Base-by-base conservation (phyloP, 2,797 vertebrate genomes). In the Cuculus canorus region DNA sequence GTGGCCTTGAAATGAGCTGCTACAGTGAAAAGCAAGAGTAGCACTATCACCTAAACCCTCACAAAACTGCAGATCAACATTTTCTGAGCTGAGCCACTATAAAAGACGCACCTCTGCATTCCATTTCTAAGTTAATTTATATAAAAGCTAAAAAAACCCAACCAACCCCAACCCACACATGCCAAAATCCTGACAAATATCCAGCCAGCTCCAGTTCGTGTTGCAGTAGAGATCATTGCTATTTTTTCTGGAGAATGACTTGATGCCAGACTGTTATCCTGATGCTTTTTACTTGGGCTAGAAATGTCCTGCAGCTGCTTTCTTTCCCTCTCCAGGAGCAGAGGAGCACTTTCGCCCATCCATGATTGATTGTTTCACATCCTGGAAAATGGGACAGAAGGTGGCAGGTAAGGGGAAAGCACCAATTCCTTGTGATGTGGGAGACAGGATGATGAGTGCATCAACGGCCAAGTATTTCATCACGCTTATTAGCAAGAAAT, bases 91-190 rank as follows among this genome's bases (percentile, higher is more conserved):
- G 11, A 89, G 52, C 68, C 17, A 13, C 88, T 56, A 39, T 45
- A 70, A 72, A 81, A 76, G 43, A 61, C 61, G 66, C 64, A 86
- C 53, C 81, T 92, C 86, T 96, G 77, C 82, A 82, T 86, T 95
- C 90, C 64, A 93, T 92, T 88, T 91, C 79, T 91, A 86, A 88
- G 92, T 94, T 94, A 91, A 94, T 97, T 92, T 90, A 23, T 91
- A 45, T 87, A 94, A 95, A 96, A 92, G 88, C 75, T 89, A 83
- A 92, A 86, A 35, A 75, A 65, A 0, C 24, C n/a, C 65, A 92
- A 91, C 57, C 61, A 94, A 28, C 45, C 73, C 53, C 45, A 76
- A 45, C 41, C 57, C 78, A 73, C 87, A 87, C 63, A 86, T 88
- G 95, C 94, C 86, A 94, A 93, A 92, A 53, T 17, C 57, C 65